Conservation (phyloP, 2,113 vertebrate species). For the Leptobrachium leishanense region DNA sequence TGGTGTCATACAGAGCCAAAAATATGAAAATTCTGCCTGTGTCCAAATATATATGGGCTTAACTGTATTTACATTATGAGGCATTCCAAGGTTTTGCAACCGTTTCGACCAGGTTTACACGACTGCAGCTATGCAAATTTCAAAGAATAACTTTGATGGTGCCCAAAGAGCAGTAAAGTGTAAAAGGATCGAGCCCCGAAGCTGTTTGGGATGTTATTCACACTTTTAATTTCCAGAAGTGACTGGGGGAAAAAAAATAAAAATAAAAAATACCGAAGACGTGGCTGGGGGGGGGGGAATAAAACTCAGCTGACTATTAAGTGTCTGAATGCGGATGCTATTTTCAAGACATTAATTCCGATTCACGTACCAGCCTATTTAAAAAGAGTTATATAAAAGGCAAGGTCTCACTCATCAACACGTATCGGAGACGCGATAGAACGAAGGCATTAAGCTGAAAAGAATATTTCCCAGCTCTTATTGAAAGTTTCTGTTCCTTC, state of each 20-base stretch:
- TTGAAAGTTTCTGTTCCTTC: neutral
- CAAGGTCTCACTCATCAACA: slow-evolving; percentile 44
- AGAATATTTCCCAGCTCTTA: neutral
- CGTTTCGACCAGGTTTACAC: slow-evolving; percentile 1
- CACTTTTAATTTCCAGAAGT: slow-evolving; percentile 45
- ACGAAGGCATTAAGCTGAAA: slow-evolving; percentile 23
- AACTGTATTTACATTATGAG: too few species aligned
- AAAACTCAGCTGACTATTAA: slow-evolving; percentile 42
- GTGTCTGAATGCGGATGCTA: neutral
- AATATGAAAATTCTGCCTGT: too few species aligned
- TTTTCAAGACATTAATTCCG: neutral
- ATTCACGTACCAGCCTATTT: slow-evolving; percentile 10
- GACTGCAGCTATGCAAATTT: slow-evolving; percentile 17
- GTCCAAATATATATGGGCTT: too few species aligned
- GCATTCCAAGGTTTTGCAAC: neutral
- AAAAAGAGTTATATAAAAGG: slow-evolving; percentile 37
- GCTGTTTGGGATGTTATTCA: slow-evolving; percentile 24
- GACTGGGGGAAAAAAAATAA: neutral
- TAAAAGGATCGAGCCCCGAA: slow-evolving; percentile 40
- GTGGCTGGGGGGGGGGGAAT: slow-evolving; percentile 33
- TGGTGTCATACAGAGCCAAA: too few species aligned
- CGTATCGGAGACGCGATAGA: slow-evolving; percentile 28
- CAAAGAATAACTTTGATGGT: slow-evolving; percentile 24
- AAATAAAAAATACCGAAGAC: slow-evolving; percentile 18
- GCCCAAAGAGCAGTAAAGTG: slow-evolving; percentile 42